Conservation (phyloP, 2,797 vertebrate genomes). For the Chelmon rostratus region DNA sequence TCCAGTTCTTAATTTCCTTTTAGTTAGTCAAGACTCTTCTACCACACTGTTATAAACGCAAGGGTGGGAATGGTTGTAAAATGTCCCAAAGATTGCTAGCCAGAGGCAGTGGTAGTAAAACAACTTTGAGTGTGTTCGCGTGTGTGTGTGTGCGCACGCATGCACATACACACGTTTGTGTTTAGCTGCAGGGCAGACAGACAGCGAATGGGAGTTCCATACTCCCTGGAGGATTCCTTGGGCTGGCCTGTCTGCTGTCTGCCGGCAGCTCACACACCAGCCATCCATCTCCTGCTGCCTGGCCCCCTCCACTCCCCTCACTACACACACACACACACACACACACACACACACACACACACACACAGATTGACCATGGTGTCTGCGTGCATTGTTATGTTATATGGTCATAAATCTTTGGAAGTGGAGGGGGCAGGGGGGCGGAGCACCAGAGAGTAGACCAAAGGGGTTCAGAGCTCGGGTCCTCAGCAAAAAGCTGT, state of each 20-base stretch:
- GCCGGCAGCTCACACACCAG: slow-evolving; percentile 85
- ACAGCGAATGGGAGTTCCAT: slow-evolving; percentile 86
- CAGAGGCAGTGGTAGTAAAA: slow-evolving; percentile 82
- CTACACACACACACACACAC: slow-evolving; percentile 41
- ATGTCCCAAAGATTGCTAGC: slow-evolving; percentile 84
- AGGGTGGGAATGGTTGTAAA: slow-evolving; percentile 80
- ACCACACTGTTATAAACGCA: slow-evolving; percentile 67
- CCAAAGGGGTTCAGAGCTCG: slow-evolving; percentile 63
- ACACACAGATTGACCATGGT: slow-evolving; percentile 75
- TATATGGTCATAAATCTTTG: slow-evolving; percentile 85
- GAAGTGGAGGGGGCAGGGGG: slow-evolving; percentile 70
- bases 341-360: slow-evolving; percentile 46
- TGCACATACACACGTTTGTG: slow-evolving; percentile 69
- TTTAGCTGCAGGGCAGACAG: slow-evolving; percentile 84
- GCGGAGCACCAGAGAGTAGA: slow-evolving; percentile 62
- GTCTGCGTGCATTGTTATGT: slow-evolving; percentile 84
- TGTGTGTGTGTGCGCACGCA: slow-evolving; percentile 30
- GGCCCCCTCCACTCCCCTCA: slow-evolving; percentile 65
- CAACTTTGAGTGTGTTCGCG: slow-evolving; percentile 62
- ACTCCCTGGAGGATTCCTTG: slow-evolving; percentile 84
- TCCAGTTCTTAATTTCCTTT: slow-evolving; percentile 80
- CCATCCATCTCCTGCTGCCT: slow-evolving; percentile 85
- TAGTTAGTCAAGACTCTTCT: slow-evolving; percentile 72
- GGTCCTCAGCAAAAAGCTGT: slow-evolving; percentile 53
- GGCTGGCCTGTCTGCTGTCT: slow-evolving; percentile 84